Percentiles rank a stretch among this genome's conserved stretches.
Evolutionary conservation across 2,797 vertebrate genomes (phyloP).

Genomic region (Tauraco hartlaubi): DNA sequence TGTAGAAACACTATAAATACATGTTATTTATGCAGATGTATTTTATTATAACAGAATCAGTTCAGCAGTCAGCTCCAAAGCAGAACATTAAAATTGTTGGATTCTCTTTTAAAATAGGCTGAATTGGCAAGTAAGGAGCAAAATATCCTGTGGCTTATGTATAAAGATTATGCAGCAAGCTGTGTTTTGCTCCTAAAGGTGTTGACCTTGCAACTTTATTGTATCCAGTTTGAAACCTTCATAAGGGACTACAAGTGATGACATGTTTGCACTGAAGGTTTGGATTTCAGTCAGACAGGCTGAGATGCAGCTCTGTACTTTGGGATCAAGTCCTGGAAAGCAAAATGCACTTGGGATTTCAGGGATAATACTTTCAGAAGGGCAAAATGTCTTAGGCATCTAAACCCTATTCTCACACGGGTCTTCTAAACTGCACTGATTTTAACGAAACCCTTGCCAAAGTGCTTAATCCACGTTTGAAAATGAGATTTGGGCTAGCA

Average conservation of each 20-base stretch:
- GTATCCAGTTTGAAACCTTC: slow-evolving; percentile 9
- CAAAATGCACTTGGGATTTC: background rate
- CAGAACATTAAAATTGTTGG: background rate
- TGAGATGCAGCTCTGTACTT: background rate
- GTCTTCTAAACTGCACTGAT: background rate
- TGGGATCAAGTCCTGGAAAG: background rate
- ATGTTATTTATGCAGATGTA: slow-evolving; percentile 21
- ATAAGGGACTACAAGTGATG: slow-evolving; percentile 20
- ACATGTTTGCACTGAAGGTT: background rate
- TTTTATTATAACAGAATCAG: slow-evolving; percentile 15
- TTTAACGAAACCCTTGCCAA: background rate
- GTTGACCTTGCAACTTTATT: slow-evolving; percentile 30
- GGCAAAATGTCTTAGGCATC: background rate
- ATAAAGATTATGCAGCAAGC: slow-evolving; percentile 13
- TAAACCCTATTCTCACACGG: background rate
- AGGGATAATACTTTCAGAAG: background rate
- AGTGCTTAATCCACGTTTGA: background rate
- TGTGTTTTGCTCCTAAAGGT: slow-evolving; percentile 21
- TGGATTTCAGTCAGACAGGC: slow-evolving; percentile 26
- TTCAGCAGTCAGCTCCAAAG: background rate
- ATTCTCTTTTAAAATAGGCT: background rate
- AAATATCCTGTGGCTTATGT: slow-evolving; percentile 1
- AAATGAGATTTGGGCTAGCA: background rate
- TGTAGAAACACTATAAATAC: background rate
- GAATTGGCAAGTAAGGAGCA: slow-evolving; percentile 21